These are phyloP conservation scores for Eulemur coronatus DNA, from an alignment of 2,797 vertebrate species.

Conservation along the genomic window DNA sequence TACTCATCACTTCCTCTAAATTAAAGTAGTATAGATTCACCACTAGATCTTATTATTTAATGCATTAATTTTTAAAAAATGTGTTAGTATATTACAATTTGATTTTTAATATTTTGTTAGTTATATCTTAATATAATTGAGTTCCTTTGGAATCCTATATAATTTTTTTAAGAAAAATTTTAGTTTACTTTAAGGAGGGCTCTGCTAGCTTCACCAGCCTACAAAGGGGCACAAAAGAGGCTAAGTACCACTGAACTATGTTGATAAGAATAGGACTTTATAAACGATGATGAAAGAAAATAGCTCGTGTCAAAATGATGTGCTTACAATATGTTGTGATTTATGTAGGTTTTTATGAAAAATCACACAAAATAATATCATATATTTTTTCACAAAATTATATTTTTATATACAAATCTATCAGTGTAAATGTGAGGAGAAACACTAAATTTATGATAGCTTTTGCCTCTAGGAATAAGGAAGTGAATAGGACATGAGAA, in stretches of 20 bases:
- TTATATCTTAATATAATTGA: not conserved
- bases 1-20: not conserved
- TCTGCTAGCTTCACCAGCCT: not conserved
- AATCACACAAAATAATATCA: not conserved
- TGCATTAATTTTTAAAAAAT: not conserved
- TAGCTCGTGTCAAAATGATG: not conserved
- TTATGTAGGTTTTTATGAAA: conserved; percentile 2
- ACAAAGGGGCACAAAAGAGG: not conserved
- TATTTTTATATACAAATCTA: not conserved
- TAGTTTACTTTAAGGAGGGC: not conserved
- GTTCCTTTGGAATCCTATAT: not conserved
- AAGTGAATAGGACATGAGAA: not conserved
- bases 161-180: not conserved
- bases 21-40: not conserved
- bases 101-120: not conserved
- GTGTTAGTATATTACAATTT: not conserved
- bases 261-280: not conserved
- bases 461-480: not conserved
- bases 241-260: not conserved
- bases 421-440: not conserved
- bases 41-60: not conserved
- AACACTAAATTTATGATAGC: not conserved
- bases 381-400: conserved; percentile 31
- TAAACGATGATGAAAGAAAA: not conserved
- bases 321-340: not conserved